These are phyloP conservation scores for Amphimallon solstitiale DNA, from an alignment of 2,888 invertebrate species.

Conservation along the genomic window DNA sequence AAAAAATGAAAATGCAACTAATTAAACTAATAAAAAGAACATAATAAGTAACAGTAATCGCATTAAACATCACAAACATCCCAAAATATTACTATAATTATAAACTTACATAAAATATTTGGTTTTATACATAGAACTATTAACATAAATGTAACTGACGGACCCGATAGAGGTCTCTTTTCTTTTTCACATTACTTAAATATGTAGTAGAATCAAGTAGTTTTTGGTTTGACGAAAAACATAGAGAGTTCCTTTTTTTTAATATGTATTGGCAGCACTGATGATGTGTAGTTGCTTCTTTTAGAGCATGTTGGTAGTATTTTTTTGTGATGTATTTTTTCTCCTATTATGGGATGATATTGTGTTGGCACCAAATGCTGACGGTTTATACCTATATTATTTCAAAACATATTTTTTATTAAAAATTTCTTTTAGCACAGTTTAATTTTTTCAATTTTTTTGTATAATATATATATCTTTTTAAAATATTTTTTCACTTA, in stretches of 20 bases:
- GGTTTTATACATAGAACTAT: conserved; percentile 1
- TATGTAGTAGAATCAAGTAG: conserved; percentile 10
- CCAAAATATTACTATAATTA: conserved; percentile 32
- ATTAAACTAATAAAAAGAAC: neutral
- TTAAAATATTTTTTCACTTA: conserved; percentile 17
- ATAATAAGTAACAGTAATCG: conserved; percentile 12
- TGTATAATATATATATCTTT: neutral
- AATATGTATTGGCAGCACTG: conserved; percentile 36
- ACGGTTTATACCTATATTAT: conserved; percentile 40
- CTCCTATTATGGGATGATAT: conserved; percentile 39
- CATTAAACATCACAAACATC: conserved; percentile 32
- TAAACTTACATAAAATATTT: conserved; percentile 17
- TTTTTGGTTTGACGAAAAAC: conserved; percentile 19
- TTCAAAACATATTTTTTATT: conserved; percentile 40
- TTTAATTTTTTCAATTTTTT: neutral
- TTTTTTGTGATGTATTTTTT: conserved; percentile 33
- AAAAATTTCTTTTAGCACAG: conserved; percentile 21
- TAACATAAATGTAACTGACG: neutral
- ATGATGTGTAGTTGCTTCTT: conserved; percentile 30
- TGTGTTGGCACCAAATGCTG: conserved; percentile 38
- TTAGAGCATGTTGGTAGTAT: conserved; percentile 26
- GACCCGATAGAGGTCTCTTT: neutral
- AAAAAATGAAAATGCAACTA: too few relatives aligned
- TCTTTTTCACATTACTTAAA: conserved; percentile 18
- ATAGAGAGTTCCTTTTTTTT: conserved; percentile 17